Percentiles rank a stretch among this genome's conserved stretches.
These are phyloP conservation scores for Caenorhabditis elegans DNA, from an alignment of 1,140 invertebrate genomes.

Conservation along the genomic window DNA sequence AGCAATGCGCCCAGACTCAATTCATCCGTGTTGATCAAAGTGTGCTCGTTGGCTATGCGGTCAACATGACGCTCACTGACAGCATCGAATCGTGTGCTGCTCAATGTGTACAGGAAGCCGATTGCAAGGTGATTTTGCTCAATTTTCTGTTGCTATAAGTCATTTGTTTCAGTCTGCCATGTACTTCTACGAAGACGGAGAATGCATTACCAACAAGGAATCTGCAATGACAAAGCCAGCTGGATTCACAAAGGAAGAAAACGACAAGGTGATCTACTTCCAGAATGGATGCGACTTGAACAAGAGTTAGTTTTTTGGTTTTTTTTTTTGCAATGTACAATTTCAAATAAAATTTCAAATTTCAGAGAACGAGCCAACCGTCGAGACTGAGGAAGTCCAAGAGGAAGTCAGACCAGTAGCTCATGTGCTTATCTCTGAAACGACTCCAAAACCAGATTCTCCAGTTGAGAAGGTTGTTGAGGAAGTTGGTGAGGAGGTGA, in stretches of 20 bases:
- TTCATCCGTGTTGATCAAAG: conserved; percentile 61
- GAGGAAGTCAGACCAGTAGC: background rate
- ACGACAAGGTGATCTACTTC: conserved; percentile 59
- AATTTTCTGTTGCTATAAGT: no score
- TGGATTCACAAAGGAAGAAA: conserved; percentile 17
- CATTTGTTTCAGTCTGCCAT: conserved; percentile 58
- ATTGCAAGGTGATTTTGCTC: conserved; percentile 61
- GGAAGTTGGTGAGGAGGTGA: background rate
- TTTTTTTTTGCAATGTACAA: no score
- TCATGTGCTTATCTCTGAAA: background rate
- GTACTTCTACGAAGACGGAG: conserved; percentile 66
- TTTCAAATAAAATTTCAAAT: no score
- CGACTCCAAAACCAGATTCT: background rate
- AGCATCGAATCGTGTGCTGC: conserved; percentile 60
- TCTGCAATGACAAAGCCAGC: conserved; percentile 51
- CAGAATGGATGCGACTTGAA: conserved; percentile 56
- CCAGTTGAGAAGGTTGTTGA: background rate
- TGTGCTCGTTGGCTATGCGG: conserved; percentile 56
- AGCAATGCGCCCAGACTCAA: conserved; percentile 54
- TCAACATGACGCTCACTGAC: conserved; percentile 49
- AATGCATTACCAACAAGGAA: conserved; percentile 65
- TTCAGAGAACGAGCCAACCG: no score
- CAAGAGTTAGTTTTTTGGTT: background rate
- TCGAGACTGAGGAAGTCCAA: background rate
- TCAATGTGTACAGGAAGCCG: conserved; percentile 58